These are phyloP conservation scores for Nasonovia ribisnigri DNA, from an alignment of 2,888 invertebrate genomes.

Conservation along the genomic window DNA sequence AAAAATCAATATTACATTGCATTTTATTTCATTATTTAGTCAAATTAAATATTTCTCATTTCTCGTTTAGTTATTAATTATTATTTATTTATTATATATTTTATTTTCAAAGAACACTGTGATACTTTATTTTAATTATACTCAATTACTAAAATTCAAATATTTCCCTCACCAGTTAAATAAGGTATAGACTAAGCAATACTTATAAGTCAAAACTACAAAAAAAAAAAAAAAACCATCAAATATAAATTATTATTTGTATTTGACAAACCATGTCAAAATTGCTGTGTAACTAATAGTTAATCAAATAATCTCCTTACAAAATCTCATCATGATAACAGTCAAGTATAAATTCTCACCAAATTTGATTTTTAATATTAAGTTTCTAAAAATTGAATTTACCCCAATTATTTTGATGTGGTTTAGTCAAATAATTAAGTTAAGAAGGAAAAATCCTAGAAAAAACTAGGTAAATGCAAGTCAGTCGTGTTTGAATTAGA, in stretches of 20 bases:
- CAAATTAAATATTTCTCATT: constrained; percentile 3
- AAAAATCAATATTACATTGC: background rate
- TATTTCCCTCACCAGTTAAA: constrained; percentile 12
- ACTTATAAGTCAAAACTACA: background rate
- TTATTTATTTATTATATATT: constrained; percentile 15
- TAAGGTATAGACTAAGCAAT: background rate
- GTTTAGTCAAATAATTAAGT: background rate
- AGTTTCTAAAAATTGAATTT: too few relatives aligned
- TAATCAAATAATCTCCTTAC: background rate
- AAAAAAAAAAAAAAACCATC: background rate
- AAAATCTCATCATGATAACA: background rate
- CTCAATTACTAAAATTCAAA: background rate
- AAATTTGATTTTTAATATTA: background rate
- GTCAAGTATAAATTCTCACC: background rate
- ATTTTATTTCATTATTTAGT: background rate
- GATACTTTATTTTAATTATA: constrained; percentile 23
- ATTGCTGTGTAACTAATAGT: background rate
- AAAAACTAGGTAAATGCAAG: background rate
- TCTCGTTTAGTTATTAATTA: constrained; percentile 19
- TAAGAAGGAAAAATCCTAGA: background rate
- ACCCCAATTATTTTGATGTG: background rate
- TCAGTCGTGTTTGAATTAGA: constrained; percentile 37
- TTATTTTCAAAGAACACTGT: constrained; percentile 53
- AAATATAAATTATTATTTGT: too few relatives aligned
- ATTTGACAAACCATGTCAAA: background rate